Conservation (phyloP, 2,113 vertebrate genomes). For the Cryptotis parvus region DNA sequence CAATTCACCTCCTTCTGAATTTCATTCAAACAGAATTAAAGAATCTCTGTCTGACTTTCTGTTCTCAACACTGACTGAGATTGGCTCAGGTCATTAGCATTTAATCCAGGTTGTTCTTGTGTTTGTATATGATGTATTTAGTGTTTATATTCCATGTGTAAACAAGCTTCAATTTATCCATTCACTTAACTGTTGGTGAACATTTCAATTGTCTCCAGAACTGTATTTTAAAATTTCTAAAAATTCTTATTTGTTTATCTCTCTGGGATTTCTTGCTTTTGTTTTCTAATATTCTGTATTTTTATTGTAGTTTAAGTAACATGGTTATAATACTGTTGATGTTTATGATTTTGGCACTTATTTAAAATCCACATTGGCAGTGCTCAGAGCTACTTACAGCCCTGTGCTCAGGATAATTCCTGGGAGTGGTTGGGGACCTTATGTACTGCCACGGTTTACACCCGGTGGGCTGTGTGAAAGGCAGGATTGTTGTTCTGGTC, state of each 20-base stretch:
- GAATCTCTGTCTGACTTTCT: not conserved
- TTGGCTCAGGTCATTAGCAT: not conserved
- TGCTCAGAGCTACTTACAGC: too few relatives aligned
- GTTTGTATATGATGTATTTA: not conserved
- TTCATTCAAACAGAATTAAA: not conserved
- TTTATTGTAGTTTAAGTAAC: too few relatives aligned
- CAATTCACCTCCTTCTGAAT: not conserved
- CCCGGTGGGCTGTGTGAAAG: too few relatives aligned
- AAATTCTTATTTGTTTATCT: not conserved
- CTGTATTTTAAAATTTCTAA: constrained; percentile 24
- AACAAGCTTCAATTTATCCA: not conserved
- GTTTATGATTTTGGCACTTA: too few relatives aligned
- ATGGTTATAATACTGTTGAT: too few relatives aligned
- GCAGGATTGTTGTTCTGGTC: too few relatives aligned
- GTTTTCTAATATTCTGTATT: not conserved
- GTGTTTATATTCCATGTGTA: not conserved
- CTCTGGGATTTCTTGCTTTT: not conserved
- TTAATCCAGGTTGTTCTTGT: not conserved
- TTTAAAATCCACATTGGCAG: too few relatives aligned
- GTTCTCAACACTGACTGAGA: not conserved
- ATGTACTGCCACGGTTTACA: too few relatives aligned
- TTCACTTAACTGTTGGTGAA: not conserved
- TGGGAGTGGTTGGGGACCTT: too few relatives aligned
- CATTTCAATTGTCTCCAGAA: not conserved
- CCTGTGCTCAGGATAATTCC: too few relatives aligned